Conservation (phyloP, 1,140 invertebrate genomes). For the Coenobita brevimanus region DNA sequence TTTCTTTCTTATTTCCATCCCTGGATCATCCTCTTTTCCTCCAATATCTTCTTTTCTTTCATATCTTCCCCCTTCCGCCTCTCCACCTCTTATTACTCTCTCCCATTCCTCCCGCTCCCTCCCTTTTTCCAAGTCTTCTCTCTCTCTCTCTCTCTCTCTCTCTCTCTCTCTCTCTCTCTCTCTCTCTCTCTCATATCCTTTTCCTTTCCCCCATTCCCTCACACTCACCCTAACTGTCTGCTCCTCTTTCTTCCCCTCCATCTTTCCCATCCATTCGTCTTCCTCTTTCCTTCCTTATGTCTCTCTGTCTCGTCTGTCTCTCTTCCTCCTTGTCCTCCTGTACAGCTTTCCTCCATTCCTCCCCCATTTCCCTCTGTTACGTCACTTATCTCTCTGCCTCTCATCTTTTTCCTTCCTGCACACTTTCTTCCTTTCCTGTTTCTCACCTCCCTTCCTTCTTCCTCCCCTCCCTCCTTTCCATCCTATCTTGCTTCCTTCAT, state of each 20-base stretch:
- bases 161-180: conserved; percentile 2
- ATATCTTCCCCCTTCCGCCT: neutral
- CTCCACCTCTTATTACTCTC: neutral
- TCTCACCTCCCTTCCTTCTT: neutral
- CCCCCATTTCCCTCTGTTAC: neutral
- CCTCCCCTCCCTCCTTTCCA: neutral
- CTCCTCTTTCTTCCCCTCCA: conserved; percentile 31
- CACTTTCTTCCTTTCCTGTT: neutral
- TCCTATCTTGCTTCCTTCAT: neutral
- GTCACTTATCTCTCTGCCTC: conserved; percentile 16
- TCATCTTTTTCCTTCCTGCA: conserved; percentile 10
- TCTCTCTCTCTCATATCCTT: conserved; percentile 20
- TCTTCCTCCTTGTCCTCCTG: no score
- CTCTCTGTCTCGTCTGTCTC: no score
- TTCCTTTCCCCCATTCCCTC: neutral
- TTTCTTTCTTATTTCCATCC: neutral
- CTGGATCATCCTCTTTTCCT: neutral
- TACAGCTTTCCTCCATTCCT: conserved; percentile 2
- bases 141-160: neutral
- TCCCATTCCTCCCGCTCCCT: neutral
- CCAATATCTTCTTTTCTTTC: neutral
- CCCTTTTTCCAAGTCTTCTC: neutral
- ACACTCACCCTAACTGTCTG: conserved; percentile 8
- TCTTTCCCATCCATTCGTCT: no score
- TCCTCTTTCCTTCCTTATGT: no score